A percentile compares a stretch with the other conserved stretches of the same genome.
These are phyloP conservation scores for Echiichthys vipera DNA, from an alignment of 2,797 vertebrate species.

Conservation along the genomic window DNA sequence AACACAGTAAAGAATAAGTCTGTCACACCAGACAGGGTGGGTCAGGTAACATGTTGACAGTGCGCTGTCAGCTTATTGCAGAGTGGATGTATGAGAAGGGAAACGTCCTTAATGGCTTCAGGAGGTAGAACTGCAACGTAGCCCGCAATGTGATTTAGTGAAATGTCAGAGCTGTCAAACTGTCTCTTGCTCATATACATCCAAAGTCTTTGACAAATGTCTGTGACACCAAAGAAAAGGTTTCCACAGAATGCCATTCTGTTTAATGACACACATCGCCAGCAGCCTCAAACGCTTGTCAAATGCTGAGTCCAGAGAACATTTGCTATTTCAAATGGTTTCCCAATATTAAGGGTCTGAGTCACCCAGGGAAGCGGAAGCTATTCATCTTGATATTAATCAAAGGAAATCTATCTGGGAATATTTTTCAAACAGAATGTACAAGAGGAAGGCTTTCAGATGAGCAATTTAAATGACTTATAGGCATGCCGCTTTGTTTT, in stretches of 20 bases:
- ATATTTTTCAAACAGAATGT: conserved; percentile 8
- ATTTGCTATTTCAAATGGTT: conserved; percentile 48
- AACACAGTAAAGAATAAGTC: conserved; percentile 47
- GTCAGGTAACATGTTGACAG: conserved; percentile 66
- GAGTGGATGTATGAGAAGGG: conserved; percentile 60
- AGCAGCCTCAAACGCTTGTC: conserved; percentile 55
- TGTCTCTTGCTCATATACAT: conserved; percentile 63
- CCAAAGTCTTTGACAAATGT: conserved; percentile 72
- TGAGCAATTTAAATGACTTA: conserved; percentile 38
- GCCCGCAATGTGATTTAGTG: conserved; percentile 70
- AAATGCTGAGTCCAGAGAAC: conserved; percentile 51
- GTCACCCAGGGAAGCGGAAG: conserved; percentile 39
- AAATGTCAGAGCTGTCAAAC: conserved; percentile 78
- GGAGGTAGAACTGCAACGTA: conserved; percentile 53
- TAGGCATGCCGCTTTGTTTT: not conserved
- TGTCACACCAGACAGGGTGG: conserved; percentile 51
- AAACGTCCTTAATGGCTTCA: conserved; percentile 67
- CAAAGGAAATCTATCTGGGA: conserved; percentile 24
- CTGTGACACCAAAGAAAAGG: conserved; percentile 70
- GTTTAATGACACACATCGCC: conserved; percentile 67
- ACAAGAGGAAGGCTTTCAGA: conserved; percentile 1
- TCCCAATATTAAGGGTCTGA: conserved; percentile 45
- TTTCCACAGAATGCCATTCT: conserved; percentile 69
- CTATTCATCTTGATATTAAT: conserved; percentile 23
- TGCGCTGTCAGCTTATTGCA: conserved; percentile 69